Conservation (phyloP, 1,140 invertebrate genomes). For the silkworm (Bombyx mori) region ASM3026992v2 NC_085109.1:843001-843500, state of each 20-base stretch:
- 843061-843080: slow-evolving; percentile 79
- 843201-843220: slow-evolving; percentile 79
- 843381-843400: slow-evolving; percentile 60
- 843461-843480: slow-evolving; percentile 82
- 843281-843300: slow-evolving; percentile 86
- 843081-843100: slow-evolving; percentile 87
- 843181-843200: slow-evolving; percentile 83
- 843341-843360: background rate
- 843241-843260: slow-evolving; percentile 88
- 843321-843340: background rate
- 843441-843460: slow-evolving; percentile 88
- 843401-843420: slow-evolving; percentile 84
- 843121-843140: slow-evolving; percentile 81
- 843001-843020: slow-evolving; percentile 56
- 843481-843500: slow-evolving; percentile 47
- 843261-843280: slow-evolving; percentile 86
- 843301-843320: slow-evolving; percentile 88
- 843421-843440: slow-evolving; percentile 88
- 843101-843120: slow-evolving; percentile 80
- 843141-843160: slow-evolving; percentile 89
- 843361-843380: slow-evolving; percentile 7
- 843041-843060: slow-evolving; percentile 81
- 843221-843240: slow-evolving; percentile 85
- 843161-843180: slow-evolving; percentile 82
- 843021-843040: slow-evolving; percentile 80